These are phyloP conservation scores for Drosophila prolongata DNA, from an alignment of 2,888 invertebrate species.

Conservation along the genomic window DNA sequence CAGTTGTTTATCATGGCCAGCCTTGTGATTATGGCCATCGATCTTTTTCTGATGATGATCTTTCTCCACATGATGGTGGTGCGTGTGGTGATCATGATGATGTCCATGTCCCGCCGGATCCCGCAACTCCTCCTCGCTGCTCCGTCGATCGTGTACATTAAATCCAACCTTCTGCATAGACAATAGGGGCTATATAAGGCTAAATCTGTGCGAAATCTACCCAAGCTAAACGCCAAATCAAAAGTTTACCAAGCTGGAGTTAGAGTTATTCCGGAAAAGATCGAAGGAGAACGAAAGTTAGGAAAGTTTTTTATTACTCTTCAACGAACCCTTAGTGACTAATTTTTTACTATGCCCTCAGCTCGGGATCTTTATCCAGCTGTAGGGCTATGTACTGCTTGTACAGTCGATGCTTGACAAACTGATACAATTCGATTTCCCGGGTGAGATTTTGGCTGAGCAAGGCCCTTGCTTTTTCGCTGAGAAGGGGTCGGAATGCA, in stretches of 20 bases:
- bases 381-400: constrained; percentile 90
- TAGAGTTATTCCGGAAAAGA: constrained; percentile 37
- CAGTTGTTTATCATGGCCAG: constrained; percentile 55
- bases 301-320: constrained; percentile 48
- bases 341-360: constrained; percentile 7
- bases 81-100: constrained; percentile 39
- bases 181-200: constrained; percentile 19
- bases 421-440: constrained; percentile 95
- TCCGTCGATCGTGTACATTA: constrained; percentile 58
- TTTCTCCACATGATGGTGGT: constrained; percentile 29
- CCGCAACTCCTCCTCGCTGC: constrained; percentile 23
- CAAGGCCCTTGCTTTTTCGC: constrained; percentile 91
- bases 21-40: constrained; percentile 46
- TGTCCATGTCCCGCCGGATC: constrained; percentile 11
- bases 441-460: constrained; percentile 92
- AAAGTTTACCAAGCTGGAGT: constrained; percentile 26
- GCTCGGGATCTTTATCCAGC: constrained; percentile 39
- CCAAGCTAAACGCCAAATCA: constrained; percentile 19
- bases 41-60: constrained; percentile 14
- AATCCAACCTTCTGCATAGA: constrained; percentile 54
- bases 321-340: constrained; percentile 44
- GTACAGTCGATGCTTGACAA: constrained; percentile 92
- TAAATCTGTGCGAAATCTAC: constrained; percentile 26
- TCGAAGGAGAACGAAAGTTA: constrained; percentile 48
- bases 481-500: constrained; percentile 91